A percentile compares a stretch with the other conserved stretches of the same genome.
phyloP scores from a whole-genome alignment of 2,888 invertebrate species.

The Nezara viridula region DNA sequence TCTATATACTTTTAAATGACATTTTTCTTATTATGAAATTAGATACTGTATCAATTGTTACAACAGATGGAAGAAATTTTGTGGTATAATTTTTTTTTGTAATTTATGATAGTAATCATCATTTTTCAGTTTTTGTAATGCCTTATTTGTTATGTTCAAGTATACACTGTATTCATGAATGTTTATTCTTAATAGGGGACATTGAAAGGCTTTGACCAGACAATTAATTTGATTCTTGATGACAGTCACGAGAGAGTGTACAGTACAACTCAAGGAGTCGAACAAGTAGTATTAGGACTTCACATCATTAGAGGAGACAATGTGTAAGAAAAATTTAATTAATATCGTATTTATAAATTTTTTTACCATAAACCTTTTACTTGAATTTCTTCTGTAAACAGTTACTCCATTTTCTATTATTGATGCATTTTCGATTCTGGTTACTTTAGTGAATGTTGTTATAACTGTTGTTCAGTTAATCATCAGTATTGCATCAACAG shows the following conservation, averaged over 20 bases:
- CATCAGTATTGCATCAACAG: too few relatives aligned
- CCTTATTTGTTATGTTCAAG: neutral
- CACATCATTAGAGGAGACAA: conserved; percentile 99
- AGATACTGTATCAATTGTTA: conserved; percentile 64
- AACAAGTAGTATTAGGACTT: conserved; percentile 94
- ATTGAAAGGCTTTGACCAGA: conserved; percentile 98
- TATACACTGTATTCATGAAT: neutral
- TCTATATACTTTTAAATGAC: too few relatives aligned
- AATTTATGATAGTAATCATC: neutral
- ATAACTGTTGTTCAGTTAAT: neutral
- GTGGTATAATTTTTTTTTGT: conserved; percentile 58
- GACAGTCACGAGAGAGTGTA: conserved; percentile 99
- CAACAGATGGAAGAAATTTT: conserved; percentile 64
- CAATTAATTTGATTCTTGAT: conserved; percentile 97
- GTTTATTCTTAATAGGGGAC: conserved; percentile 78
- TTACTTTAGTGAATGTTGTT: neutral
- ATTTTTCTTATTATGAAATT: conserved; percentile 55
- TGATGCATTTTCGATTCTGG: neutral
- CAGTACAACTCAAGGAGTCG: conserved; percentile 91
- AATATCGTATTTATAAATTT: neutral
- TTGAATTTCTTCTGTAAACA: neutral
- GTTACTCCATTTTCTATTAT: neutral
- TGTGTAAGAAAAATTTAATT: conserved; percentile 76
- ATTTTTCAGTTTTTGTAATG: neutral
- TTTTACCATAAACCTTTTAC: neutral